Conservation (phyloP, 2,888 invertebrate species). For the Drosophila infuscata region DNA sequence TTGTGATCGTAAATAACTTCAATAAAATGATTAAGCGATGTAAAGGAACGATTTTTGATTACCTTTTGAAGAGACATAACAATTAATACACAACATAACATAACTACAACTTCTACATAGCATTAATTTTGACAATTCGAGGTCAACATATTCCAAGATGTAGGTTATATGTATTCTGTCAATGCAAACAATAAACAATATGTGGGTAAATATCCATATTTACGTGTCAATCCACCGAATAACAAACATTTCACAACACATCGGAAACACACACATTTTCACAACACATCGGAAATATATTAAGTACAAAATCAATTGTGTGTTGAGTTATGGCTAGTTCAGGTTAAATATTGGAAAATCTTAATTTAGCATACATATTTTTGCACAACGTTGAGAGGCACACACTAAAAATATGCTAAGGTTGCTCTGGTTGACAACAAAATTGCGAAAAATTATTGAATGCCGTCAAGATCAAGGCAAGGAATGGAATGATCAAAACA, state of each 20-base stretch:
- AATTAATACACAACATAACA: not conserved
- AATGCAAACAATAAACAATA: conserved; percentile 13
- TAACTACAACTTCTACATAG: not conserved
- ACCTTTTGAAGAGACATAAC: not conserved
- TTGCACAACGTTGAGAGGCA: conserved; percentile 29
- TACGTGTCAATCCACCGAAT: conserved; percentile 1
- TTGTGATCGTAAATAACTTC: not conserved
- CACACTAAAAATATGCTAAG: conserved; percentile 65
- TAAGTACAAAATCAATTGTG: conserved; percentile 3
- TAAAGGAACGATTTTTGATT: not conserved
- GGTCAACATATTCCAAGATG: conserved; percentile 7
- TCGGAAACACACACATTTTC: not conserved
- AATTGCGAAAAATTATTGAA: conserved; percentile 43
- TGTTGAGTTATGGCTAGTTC: not conserved
- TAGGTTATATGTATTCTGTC: conserved; percentile 2
- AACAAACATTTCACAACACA: not conserved
- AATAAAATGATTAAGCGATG: conserved; percentile 1
- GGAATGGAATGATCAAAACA: conserved; percentile 61
- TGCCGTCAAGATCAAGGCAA: conserved; percentile 74
- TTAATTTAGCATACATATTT: not conserved
- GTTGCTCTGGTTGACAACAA: conserved; percentile 66
- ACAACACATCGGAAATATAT: conserved; percentile 1
- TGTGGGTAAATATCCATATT: conserved; percentile 29
- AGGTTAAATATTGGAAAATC: not conserved
- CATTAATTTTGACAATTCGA: not conserved